Percentiles rank a stretch among this genome's conserved stretches.
These are phyloP conservation scores for Vanessa cardui DNA, from an alignment of 2,888 invertebrate genomes.

Conservation along the genomic window DNA sequence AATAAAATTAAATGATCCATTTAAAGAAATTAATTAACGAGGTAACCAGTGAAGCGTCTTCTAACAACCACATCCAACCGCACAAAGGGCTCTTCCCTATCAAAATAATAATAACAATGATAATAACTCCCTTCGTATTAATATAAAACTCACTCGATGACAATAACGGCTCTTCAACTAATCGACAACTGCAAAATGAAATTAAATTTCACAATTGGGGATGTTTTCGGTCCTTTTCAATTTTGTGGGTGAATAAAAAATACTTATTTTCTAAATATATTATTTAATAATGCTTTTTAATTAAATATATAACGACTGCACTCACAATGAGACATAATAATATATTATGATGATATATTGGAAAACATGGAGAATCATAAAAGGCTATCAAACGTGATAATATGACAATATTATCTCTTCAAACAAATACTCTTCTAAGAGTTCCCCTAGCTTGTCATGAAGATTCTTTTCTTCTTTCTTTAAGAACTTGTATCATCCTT, in stretches of 20 bases:
- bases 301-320: background rate
- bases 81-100: conserved; percentile 57
- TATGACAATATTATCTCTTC: too few relatives aligned
- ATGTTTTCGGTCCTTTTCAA: conserved; percentile 4
- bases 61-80: conserved; percentile 58
- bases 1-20: conserved; percentile 83
- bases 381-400: too few relatives aligned
- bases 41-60: conserved; percentile 76
- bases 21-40: conserved; percentile 81
- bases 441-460: too few relatives aligned
- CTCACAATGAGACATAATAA: too few relatives aligned
- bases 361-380: too few relatives aligned
- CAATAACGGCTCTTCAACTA: conserved; percentile 78
- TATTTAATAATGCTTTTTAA: background rate
- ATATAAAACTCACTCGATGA: conserved; percentile 79
- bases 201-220: conserved; percentile 59
- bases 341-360: too few relatives aligned
- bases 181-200: conserved; percentile 68
- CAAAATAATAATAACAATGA: conserved; percentile 66
- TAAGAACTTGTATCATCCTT: too few relatives aligned
- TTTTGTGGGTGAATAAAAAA: conserved; percentile 26
- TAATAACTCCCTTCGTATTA: conserved; percentile 77
- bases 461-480: too few relatives aligned
- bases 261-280: conserved; percentile 5
- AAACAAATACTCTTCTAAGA: too few relatives aligned